These are phyloP conservation scores for Temnothorax longispinosus DNA, from an alignment of 1,140 invertebrate species.

Conservation along the genomic window DNA sequence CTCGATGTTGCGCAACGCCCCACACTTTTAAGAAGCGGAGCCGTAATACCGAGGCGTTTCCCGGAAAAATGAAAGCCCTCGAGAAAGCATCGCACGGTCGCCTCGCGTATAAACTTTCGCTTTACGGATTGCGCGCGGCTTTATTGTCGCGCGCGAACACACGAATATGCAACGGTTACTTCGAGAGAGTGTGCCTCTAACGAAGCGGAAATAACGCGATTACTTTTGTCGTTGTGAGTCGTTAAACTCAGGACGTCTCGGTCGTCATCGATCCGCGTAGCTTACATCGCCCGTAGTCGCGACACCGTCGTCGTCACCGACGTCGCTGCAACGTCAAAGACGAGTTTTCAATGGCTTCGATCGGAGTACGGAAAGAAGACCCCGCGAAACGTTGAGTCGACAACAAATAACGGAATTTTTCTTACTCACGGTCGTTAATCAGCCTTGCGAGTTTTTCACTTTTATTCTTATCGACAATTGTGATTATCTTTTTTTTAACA, in stretches of 20 bases:
- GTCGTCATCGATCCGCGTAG: conserved; percentile 45
- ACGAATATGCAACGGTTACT: conserved; percentile 27
- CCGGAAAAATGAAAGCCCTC: background rate
- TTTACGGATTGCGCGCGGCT: conserved; percentile 27
- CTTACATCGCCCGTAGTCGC: conserved; percentile 9
- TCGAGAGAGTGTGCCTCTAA: background rate
- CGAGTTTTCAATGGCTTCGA: conserved; percentile 36
- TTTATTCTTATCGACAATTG: conserved; percentile 12
- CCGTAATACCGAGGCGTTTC: background rate
- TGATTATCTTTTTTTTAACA: background rate
- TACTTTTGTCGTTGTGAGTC: conserved; percentile 31
- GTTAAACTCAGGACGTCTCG: conserved; percentile 55
- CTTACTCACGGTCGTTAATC: conserved; percentile 36
- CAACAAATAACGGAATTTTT: conserved; percentile 53
- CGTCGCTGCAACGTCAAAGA: conserved; percentile 41
- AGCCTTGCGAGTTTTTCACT: background rate
- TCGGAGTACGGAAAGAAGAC: background rate
- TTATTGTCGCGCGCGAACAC: conserved; percentile 17
- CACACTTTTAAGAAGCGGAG: background rate
- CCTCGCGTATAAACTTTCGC: conserved; percentile 20
- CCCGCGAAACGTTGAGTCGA: background rate
- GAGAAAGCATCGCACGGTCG: background rate
- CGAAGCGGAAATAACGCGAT: conserved; percentile 39
- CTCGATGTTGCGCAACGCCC: conserved; percentile 9
- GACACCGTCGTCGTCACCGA: background rate